phyloP scores from a whole-genome alignment of 2,888 invertebrate genomes.

The Drosophila kambysellisi region DNA sequence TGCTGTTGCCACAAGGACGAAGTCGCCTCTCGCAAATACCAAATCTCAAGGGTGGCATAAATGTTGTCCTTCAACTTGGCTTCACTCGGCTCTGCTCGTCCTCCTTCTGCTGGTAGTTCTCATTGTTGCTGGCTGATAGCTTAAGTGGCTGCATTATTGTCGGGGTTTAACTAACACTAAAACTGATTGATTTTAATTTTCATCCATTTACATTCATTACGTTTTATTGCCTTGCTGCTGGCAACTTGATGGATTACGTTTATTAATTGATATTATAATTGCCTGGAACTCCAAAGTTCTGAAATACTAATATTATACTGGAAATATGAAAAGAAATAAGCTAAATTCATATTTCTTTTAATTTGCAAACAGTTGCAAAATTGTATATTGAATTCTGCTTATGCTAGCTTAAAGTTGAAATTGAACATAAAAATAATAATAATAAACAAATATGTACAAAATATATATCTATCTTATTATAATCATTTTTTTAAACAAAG shows the following conservation, averaged over 20 bases:
- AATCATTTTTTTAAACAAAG: background rate
- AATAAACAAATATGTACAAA: background rate
- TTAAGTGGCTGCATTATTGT: slow-evolving; percentile 82
- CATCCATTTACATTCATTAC: slow-evolving; percentile 72
- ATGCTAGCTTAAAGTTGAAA: background rate
- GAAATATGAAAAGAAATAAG: no score
- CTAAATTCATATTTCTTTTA: background rate
- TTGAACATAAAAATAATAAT: background rate
- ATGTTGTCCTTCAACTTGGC: slow-evolving; percentile 73
- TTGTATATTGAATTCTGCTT: background rate
- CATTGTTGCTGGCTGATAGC: slow-evolving; percentile 48
- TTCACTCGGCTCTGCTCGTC: slow-evolving; percentile 22
- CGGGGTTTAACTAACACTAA: slow-evolving; percentile 79
- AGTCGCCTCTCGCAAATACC: slow-evolving; percentile 59
- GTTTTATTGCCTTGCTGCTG: slow-evolving; percentile 40
- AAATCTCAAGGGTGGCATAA: slow-evolving; percentile 80
- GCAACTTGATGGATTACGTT: slow-evolving; percentile 49
- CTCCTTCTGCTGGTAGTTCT: slow-evolving; percentile 5
- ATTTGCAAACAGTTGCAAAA: background rate
- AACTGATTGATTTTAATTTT: slow-evolving; percentile 83
- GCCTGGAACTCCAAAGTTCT: background rate
- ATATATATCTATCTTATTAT: background rate
- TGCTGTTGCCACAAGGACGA: slow-evolving; percentile 63
- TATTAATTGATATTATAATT: slow-evolving; percentile 29
- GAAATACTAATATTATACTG: background rate